These are phyloP conservation scores for Ericerus pela DNA, from an alignment of 1,140 invertebrate species.

Conservation along the genomic window DNA sequence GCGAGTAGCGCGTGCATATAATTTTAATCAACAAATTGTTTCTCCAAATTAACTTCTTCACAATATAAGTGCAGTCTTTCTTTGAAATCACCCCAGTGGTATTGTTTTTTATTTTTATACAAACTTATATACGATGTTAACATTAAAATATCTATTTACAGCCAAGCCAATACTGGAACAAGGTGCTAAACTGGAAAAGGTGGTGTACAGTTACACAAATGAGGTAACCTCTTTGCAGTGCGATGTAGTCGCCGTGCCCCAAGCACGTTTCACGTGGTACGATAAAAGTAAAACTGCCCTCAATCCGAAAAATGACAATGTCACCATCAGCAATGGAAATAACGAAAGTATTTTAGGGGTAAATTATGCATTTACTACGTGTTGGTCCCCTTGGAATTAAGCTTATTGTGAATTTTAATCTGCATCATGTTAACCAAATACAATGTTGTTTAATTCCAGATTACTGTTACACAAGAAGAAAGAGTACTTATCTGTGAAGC, in stretches of 20 bases:
- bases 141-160: neutral
- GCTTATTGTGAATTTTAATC: no score
- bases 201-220: neutral
- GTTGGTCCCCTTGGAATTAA: no score
- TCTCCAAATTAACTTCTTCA: no score
- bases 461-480: neutral
- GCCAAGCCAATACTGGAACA: neutral
- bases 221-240: neutral
- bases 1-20: no score
- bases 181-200: neutral
- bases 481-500: neutral
- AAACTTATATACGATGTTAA: neutral
- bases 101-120: no score
- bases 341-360: no score
- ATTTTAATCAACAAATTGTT: no score
- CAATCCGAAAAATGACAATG: neutral
- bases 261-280: neutral
- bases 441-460: no score
- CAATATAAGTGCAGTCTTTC: no score
- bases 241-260: neutral
- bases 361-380: no score
- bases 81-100: no score
- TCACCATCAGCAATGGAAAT: neutral
- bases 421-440: no score
- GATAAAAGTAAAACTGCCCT: neutral